A percentile compares a stretch with the other conserved stretches of the same genome.
Evolutionary conservation across 2,797 vertebrate genomes (phyloP).

Genomic region (Tolypeutes matacus): DNA sequence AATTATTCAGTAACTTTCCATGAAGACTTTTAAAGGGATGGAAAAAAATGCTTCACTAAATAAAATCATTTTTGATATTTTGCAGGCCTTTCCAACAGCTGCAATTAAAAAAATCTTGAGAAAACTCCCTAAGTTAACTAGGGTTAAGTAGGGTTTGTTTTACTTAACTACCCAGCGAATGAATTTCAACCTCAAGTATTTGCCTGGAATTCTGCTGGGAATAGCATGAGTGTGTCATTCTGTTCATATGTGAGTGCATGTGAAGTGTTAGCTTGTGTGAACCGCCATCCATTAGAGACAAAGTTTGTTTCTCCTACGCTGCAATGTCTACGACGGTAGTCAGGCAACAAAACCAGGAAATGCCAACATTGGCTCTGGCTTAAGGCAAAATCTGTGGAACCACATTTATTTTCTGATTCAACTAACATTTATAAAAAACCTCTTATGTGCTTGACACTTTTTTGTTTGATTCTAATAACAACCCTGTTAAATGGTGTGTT

Average conservation of each 20-base stretch:
- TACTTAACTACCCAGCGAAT: constrained; percentile 6
- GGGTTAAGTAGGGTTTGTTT: neutral
- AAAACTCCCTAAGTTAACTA: constrained; percentile 11
- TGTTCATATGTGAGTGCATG: neutral
- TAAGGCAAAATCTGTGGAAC: neutral
- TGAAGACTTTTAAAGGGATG: constrained; percentile 7
- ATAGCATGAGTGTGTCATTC: neutral
- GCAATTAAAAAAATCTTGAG: neutral
- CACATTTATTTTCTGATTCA: constrained; percentile 27
- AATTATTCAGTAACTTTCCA: constrained; percentile 4
- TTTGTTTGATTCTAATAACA: constrained; percentile 44
- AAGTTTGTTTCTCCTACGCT: neutral
- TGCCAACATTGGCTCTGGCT: neutral
- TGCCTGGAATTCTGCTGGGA: neutral
- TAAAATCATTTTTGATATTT: constrained; percentile 1
- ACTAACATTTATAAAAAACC: constrained; percentile 48
- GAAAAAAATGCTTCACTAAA: constrained; percentile 44
- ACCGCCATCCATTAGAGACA: neutral
- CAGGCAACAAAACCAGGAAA: neutral
- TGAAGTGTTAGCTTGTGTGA: neutral
- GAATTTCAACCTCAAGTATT: neutral
- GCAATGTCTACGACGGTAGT: neutral
- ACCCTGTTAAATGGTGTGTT: neutral
- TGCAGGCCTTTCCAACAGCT: neutral
- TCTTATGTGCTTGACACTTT: constrained; percentile 31